Evolutionary conservation across 1,140 invertebrate genomes (phyloP), one percentile per base, ranked within the genome.

Genomic region (Meloidogyne hapla): DNA sequence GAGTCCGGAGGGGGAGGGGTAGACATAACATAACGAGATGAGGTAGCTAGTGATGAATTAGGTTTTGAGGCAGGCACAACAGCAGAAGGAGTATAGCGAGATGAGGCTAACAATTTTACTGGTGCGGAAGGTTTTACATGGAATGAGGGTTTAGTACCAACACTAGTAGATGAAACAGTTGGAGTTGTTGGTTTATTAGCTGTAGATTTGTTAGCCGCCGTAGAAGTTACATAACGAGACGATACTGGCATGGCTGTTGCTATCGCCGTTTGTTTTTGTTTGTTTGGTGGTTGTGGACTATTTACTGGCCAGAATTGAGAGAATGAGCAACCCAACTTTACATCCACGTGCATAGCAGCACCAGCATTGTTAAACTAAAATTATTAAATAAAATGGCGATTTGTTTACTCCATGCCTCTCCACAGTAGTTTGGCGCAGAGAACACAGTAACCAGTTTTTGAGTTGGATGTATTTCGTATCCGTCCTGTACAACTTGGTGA

Each of bases 401-500:
- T n/a, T n/a, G n/a, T n/a, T n/a, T n/a, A 18, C n/a, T 56, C 1
- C 33, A 6, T 56, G n/a, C 48, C 65, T 87, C 93, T 79, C 92
- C 93, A 38, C 61, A 82, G 65, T 84, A 85, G 63, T 86, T 86
- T 18, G 81, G 81, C 0, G 85, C 85, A 0, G 80, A 86, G 65
- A 87, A 86, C 5, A 86, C 82, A 0, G 85, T 86, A 61, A 86
- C 85, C 18, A 87, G 65, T 26, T 80, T 76, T 21, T 84, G 78
- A 56, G 77, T 77, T 13, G 81, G 85, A 87, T 91, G 91, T 81
- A 91, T 91, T 83, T 91, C 90, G 83, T 91, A 91, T 8, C 90
- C 90, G 87, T 91, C 90, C 85, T 91, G 23, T 40, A 83, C 81
- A 40, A 82, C 79, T 45, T 83, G 81, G 56, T 81, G 82, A 18